Evolutionary conservation across 92 coral and sea anemone genomes (phyloP).

Genomic region (Actinostola sp.): DNA sequence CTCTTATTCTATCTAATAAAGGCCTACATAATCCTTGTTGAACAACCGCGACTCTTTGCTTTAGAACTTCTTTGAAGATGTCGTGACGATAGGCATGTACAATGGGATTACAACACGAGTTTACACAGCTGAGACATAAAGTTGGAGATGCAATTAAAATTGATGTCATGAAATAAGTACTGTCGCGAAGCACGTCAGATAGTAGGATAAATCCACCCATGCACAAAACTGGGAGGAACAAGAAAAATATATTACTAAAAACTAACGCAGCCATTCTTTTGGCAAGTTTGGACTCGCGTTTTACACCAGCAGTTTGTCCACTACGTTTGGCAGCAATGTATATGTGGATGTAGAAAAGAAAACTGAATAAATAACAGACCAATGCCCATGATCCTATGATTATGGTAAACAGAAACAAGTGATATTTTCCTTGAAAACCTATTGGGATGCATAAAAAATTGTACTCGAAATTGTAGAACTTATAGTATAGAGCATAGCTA

Average conservation of each 20-base stretch:
- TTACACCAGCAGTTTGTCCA: slow-evolving; percentile 32
- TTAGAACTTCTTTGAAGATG: slow-evolving; percentile 26
- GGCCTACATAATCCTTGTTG: no score
- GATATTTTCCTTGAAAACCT: not conserved
- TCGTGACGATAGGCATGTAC: slow-evolving; percentile 48
- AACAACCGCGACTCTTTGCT: no score
- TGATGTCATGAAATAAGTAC: no score
- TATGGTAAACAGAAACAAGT: not conserved
- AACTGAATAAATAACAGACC: slow-evolving; percentile 3
- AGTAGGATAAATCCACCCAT: not conserved
- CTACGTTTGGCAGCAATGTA: slow-evolving; percentile 31
- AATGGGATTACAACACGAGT: slow-evolving; percentile 3
- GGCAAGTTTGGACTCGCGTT: slow-evolving; percentile 45
- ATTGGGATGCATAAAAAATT: slow-evolving; percentile 23
- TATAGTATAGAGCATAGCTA: slow-evolving; percentile 21
- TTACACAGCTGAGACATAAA: not conserved
- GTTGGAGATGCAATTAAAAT: not conserved
- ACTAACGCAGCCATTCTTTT: slow-evolving; percentile 42
- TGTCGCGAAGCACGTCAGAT: no score
- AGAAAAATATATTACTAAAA: slow-evolving; percentile 19
- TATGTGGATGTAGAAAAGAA: slow-evolving; percentile 45
- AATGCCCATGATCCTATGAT: slow-evolving; percentile 3
- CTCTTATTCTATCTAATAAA: no score
- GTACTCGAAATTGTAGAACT: slow-evolving; percentile 17
- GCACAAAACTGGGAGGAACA: not conserved